Conservation (phyloP, 35 echinoderm and acorn worm genomes). For the Ophioderma brevispina region DNA sequence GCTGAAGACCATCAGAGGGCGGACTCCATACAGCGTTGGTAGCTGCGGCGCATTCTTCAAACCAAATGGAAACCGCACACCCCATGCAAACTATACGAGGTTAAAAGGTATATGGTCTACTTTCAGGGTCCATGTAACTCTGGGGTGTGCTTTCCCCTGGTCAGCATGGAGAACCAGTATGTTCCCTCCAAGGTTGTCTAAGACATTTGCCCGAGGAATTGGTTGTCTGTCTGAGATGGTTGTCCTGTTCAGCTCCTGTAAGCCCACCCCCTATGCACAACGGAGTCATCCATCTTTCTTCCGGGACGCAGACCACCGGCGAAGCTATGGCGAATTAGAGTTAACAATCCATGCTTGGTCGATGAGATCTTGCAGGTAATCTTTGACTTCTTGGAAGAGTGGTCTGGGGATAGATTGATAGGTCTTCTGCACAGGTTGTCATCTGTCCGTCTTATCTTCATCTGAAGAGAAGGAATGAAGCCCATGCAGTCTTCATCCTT, state of each 20-base stretch:
- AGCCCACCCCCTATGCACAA: constrained; percentile 14
- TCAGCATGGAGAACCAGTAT: no score
- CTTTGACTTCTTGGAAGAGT: constrained; percentile 38
- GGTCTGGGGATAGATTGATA: constrained; percentile 49
- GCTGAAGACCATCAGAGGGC: no score
- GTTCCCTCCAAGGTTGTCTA: no score
- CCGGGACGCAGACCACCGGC: constrained; percentile 42
- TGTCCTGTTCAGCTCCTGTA: constrained; percentile 16
- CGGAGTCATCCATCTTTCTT: constrained; percentile 52
- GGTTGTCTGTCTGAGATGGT: constrained; percentile 36
- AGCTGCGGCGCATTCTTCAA: no score
- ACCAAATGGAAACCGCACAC: no score
- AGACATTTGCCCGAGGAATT: no score
- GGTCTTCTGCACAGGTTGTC: constrained; percentile 30
- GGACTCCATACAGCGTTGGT: no score
- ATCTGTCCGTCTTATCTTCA: constrained; percentile 32
- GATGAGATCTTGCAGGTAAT: constrained; percentile 39
- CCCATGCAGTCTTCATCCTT: constrained; percentile 59
- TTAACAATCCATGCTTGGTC: constrained; percentile 43
- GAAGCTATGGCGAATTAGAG: constrained; percentile 40
- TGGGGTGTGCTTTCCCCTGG: no score
- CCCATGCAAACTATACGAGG: no score
- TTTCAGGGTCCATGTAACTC: no score
- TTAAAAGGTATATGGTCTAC: no score
- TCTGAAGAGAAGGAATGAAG: background rate